phyloP scores from a whole-genome alignment of 2,888 invertebrate species.

The Xylophagus ater region DNA sequence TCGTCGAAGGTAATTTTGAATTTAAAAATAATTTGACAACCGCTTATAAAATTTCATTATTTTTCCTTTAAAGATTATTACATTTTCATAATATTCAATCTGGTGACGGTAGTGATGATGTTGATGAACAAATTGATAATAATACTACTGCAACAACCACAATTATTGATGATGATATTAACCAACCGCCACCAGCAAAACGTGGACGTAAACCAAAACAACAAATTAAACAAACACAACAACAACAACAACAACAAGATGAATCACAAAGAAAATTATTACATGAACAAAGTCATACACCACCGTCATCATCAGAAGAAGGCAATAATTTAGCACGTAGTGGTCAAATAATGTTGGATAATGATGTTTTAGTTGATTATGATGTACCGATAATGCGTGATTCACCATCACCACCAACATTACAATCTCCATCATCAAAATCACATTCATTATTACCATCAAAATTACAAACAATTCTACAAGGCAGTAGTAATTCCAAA shows the following conservation, averaged over 20 bases:
- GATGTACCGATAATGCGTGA: conserved; percentile 27
- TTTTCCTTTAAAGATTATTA: conserved; percentile 48
- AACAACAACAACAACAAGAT: too few species aligned
- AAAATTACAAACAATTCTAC: conserved; percentile 35
- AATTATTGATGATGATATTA: conserved; percentile 24
- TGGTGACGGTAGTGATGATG: conserved; percentile 27
- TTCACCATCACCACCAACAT: conserved; percentile 16
- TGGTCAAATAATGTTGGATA: conserved; percentile 25
- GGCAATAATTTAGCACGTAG: conserved; percentile 9
- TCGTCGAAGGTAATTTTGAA: conserved; percentile 45
- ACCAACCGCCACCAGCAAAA: conserved; percentile 23
- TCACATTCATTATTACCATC: conserved; percentile 25
- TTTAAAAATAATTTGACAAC: conserved; percentile 2
- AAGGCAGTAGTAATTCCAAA: conserved; percentile 19
- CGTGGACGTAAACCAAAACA: conserved; percentile 40
- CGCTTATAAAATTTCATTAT: not conserved
- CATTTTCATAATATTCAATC: conserved; percentile 61
- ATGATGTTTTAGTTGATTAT: conserved; percentile 32
- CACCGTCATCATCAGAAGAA: conserved; percentile 13
- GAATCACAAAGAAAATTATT: too few species aligned
- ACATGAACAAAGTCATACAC: too few species aligned
- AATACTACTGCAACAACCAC: conserved; percentile 21
- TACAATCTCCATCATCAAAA: conserved; percentile 18
- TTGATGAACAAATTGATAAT: conserved; percentile 29
- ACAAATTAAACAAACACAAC: too few species aligned